phyloP scores from a whole-genome alignment of 2,113 vertebrate genomes.

The Carassius auratus region DNA sequence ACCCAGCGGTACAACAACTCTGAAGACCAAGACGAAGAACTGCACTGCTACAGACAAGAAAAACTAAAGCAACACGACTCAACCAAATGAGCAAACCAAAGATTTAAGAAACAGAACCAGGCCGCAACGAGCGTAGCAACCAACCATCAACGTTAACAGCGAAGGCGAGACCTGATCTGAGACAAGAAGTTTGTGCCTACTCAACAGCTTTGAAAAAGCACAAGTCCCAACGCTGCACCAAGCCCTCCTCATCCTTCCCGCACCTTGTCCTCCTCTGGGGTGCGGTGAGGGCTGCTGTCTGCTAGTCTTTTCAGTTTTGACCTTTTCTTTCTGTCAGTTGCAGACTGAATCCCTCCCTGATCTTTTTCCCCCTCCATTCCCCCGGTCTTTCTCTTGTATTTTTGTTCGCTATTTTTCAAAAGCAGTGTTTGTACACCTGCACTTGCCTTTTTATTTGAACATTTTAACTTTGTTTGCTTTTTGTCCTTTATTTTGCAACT shows the following conservation, averaged over 20 bases:
- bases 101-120: slow-evolving; percentile 85
- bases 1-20: slow-evolving; percentile 69
- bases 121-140: slow-evolving; percentile 80
- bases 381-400: slow-evolving; percentile 34
- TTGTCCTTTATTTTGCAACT: slow-evolving; percentile 67
- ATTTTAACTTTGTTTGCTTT: slow-evolving; percentile 52
- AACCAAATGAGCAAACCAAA: slow-evolving; percentile 86
- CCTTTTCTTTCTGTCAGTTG: slow-evolving; percentile 69
- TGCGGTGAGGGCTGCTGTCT: slow-evolving; percentile 94
- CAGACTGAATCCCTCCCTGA: slow-evolving; percentile 58
- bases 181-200: slow-evolving; percentile 99
- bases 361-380: slow-evolving; percentile 61
- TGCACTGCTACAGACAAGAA: slow-evolving; percentile 68
- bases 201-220: slow-evolving; percentile 99
- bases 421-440: slow-evolving; percentile 70
- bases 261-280: slow-evolving; percentile 84
- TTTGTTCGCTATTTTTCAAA: slow-evolving; percentile 64
- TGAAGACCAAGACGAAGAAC: slow-evolving; percentile 61
- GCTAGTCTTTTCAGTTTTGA: slow-evolving; percentile 79
- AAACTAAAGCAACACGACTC: slow-evolving; percentile 69
- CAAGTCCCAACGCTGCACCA: slow-evolving; percentile 99
- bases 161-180: slow-evolving; percentile 98
- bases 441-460: slow-evolving; percentile 52
- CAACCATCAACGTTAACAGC: slow-evolving; percentile 77
- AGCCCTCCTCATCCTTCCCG: slow-evolving; percentile 97